Percentiles rank a stretch among this genome's conserved stretches.
phyloP scores from a whole-genome alignment of 2,113 vertebrate genomes.

The Cynoglossus semilaevis region DNA sequence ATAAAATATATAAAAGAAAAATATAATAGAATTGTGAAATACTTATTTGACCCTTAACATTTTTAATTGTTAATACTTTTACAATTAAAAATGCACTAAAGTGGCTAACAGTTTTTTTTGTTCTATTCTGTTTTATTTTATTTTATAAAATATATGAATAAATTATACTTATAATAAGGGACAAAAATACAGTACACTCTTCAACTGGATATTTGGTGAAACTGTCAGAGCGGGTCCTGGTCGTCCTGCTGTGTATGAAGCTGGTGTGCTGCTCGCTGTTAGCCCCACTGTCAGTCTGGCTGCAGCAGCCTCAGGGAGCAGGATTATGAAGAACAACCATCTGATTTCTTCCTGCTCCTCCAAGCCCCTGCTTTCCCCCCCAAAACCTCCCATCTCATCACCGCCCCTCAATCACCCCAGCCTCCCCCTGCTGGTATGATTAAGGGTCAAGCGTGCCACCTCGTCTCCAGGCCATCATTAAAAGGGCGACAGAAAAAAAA shows the following conservation, averaged over 20 bases:
- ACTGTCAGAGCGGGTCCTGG: no score
- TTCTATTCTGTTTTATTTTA: no score
- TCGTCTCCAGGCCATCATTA: constrained; percentile 98
- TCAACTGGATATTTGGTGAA: no score
- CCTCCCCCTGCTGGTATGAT: constrained; percentile 89
- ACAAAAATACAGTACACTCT: no score
- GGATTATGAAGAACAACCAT: constrained; percentile 88
- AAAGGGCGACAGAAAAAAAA: constrained; percentile 69
- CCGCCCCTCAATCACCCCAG: constrained; percentile 74
- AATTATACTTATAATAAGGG: no score
- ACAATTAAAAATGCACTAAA: no score
- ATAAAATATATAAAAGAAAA: no score
- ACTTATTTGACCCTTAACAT: no score
- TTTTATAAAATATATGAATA: no score
- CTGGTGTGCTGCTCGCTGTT: constrained; percentile 1
- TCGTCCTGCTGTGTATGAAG: neutral
- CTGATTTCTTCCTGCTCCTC: constrained; percentile 76
- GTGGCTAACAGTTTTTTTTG: no score
- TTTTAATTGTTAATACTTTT: no score
- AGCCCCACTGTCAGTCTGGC: constrained; percentile 62
- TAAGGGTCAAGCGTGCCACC: constrained; percentile 98
- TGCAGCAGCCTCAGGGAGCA: constrained; percentile 83
- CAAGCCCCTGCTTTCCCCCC: constrained; percentile 33
- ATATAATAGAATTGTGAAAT: no score
- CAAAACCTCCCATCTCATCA: constrained; percentile 62